These are phyloP conservation scores for Rhingia rostrata DNA, from an alignment of 2,888 invertebrate species.

Conservation along the genomic window DNA sequence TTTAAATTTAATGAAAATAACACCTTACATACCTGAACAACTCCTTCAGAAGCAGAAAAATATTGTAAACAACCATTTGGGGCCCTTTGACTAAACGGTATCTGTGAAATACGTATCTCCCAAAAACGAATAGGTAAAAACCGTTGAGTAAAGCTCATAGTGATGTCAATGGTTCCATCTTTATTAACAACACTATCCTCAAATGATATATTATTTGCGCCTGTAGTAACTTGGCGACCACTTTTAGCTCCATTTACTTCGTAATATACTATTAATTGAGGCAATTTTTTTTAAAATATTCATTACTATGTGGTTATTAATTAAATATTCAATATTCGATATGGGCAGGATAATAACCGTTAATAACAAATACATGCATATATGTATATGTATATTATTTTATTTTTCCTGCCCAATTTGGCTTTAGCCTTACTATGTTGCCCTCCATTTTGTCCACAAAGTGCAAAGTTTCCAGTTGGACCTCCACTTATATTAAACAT, in stretches of 20 bases:
- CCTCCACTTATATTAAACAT: slow-evolving; percentile 86
- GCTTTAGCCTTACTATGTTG: slow-evolving; percentile 88
- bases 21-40: slow-evolving; percentile 78
- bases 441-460: slow-evolving; percentile 93
- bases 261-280: slow-evolving; percentile 80
- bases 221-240: slow-evolving; percentile 78
- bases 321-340: too few relatives aligned
- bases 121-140: slow-evolving; percentile 89
- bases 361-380: too few relatives aligned
- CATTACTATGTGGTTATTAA: not conserved
- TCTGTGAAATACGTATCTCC: slow-evolving; percentile 90
- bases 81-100: slow-evolving; percentile 90
- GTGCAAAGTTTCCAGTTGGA: slow-evolving; percentile 84
- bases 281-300: not conserved
- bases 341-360: too few relatives aligned
- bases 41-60: slow-evolving; percentile 86
- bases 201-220: slow-evolving; percentile 34
- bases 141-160: slow-evolving; percentile 85
- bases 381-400: not conserved
- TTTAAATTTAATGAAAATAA: not conserved
- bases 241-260: slow-evolving; percentile 79
- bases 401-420: not conserved
- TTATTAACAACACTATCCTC: slow-evolving; percentile 49
- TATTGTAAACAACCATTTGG: slow-evolving; percentile 92
- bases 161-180: slow-evolving; percentile 80